Conservation (phyloP, 30 jellyfish, hydroid and myxozoan genomes). For the Aurelia coerulea region DNA sequence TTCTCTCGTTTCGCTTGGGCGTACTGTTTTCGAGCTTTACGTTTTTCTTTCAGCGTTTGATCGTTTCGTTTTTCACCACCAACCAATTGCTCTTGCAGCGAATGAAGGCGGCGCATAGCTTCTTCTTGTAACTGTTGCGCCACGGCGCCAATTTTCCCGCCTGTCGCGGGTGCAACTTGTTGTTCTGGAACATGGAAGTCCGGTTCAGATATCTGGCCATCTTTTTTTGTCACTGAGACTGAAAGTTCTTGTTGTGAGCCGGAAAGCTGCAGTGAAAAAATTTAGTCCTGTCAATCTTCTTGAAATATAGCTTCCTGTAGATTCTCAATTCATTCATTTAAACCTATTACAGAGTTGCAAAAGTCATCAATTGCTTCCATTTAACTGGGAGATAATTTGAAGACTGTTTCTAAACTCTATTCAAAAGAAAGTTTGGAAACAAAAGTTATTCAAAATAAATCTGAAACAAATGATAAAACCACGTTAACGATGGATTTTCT, state of each 20-base stretch:
- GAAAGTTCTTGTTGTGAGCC: conserved; percentile 85
- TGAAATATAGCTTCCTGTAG: no score
- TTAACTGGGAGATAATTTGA: no score
- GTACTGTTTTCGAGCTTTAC: conserved; percentile 87
- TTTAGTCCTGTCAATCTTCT: background rate
- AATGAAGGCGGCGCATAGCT: conserved; percentile 84
- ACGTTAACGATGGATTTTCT: no score
- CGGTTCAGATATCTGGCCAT: conserved; percentile 61
- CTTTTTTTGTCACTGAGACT: conserved; percentile 77
- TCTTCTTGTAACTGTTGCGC: conserved; percentile 97
- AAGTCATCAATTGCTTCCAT: no score
- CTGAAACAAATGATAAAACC: no score
- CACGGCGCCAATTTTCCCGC: conserved; percentile 60
- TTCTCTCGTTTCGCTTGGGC: conserved; percentile 90
- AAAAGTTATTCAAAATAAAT: background rate
- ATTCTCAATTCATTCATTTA: no score
- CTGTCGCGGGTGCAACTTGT: conserved; percentile 22
- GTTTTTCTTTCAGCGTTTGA: conserved; percentile 83
- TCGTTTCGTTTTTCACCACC: conserved; percentile 90
- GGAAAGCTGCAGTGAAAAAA: conserved; percentile 14
- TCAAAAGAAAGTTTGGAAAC: background rate
- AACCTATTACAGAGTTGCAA: no score
- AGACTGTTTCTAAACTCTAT: background rate
- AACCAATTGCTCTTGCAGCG: conserved; percentile 93
- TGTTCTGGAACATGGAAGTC: conserved; percentile 70